Conservation (phyloP, 2,888 invertebrate genomes). For the Lacanobia oleracea region DNA sequence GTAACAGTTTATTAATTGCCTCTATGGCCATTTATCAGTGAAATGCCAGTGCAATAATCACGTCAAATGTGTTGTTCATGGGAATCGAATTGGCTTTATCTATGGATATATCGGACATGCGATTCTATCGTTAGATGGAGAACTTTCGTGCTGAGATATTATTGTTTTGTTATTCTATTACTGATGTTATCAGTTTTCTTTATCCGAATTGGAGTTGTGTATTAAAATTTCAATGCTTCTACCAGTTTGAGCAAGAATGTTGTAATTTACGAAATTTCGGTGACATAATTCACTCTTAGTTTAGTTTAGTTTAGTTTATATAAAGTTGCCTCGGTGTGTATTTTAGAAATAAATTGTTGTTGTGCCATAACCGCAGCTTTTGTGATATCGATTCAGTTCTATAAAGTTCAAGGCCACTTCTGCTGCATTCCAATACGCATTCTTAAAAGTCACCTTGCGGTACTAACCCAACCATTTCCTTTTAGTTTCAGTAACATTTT, state of each 20-base stretch:
- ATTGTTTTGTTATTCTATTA: constrained; percentile 29
- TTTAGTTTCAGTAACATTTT: background rate
- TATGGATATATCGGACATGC: constrained; percentile 49
- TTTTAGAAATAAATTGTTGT: background rate
- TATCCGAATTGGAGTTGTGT: constrained; percentile 8
- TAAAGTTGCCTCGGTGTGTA: background rate
- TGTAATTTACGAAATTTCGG: constrained; percentile 19
- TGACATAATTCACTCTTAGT: background rate
- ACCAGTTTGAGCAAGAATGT: constrained; percentile 5
- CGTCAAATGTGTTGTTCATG: constrained; percentile 42
- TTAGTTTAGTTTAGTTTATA: background rate
- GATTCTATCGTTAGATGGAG: constrained; percentile 47
- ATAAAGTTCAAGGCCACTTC: constrained; percentile 44
- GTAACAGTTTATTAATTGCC: constrained; percentile 45
- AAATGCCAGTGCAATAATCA: constrained; percentile 42
- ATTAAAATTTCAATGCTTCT: background rate
- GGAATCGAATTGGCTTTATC: constrained; percentile 53
- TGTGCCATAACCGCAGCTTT: constrained; percentile 13
- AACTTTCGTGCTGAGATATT: constrained; percentile 37
- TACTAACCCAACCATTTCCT: background rate
- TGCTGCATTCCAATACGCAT: constrained; percentile 56
- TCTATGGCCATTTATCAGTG: constrained; percentile 28
- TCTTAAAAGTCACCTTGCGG: constrained; percentile 28
- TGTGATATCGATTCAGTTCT: constrained; percentile 39
- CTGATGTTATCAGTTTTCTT: constrained; percentile 35